A percentile compares a stretch with the other conserved stretches of the same genome.
Conservation (phyloP, 2,113 vertebrate species). For the Actenoides lindsayi region DNA sequence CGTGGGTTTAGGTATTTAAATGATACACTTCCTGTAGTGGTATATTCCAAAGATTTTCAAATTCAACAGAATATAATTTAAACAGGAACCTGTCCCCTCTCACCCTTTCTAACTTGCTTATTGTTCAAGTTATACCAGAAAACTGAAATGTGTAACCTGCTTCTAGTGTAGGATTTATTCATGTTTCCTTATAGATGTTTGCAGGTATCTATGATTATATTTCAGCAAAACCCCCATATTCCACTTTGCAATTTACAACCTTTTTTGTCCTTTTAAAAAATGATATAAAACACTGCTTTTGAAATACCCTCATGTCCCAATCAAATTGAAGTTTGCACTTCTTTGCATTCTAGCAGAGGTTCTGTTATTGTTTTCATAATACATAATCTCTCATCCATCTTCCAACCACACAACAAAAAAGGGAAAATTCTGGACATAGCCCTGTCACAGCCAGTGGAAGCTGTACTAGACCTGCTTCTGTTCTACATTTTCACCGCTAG, state of each 20-base stretch:
- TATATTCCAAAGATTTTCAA: background rate
- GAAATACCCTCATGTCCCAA: background rate
- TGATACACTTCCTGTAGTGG: background rate
- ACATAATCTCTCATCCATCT: background rate
- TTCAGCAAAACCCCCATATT: background rate
- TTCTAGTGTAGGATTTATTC: background rate
- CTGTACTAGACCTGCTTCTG: background rate
- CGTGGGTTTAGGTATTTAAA: background rate
- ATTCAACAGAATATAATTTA: background rate
- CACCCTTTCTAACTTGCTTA: background rate
- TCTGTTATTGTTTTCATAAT: background rate
- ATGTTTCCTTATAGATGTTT: background rate
- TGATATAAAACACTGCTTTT: background rate
- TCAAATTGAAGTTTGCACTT: background rate
- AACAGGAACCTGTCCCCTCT: background rate
- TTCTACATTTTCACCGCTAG: background rate
- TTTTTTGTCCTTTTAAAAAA: background rate
- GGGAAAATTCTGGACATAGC: fast-evolving
- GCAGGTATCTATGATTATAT: background rate
- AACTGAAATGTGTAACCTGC: background rate
- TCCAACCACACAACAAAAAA: background rate
- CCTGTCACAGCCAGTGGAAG: background rate
- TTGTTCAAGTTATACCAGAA: background rate
- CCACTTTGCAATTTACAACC: background rate
- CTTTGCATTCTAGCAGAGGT: background rate